A percentile compares a stretch with the other conserved stretches of the same genome.
Conservation (phyloP, 2,113 vertebrate genomes). For the Lamprologus ornatipinnis region DNA sequence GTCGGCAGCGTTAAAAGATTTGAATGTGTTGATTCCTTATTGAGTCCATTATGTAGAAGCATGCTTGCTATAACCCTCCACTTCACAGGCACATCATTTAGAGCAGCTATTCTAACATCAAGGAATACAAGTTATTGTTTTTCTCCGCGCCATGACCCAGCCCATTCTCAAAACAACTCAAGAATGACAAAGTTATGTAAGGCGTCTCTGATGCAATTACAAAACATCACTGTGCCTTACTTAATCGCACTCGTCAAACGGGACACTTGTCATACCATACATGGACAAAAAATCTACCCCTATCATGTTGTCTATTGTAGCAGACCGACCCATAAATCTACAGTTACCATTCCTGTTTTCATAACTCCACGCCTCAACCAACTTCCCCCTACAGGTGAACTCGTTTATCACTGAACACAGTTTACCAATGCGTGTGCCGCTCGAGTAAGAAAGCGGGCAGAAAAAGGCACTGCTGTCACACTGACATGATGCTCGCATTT, state of each 20-base stretch:
- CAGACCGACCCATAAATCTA: background rate
- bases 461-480: background rate
- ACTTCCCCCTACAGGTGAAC: background rate
- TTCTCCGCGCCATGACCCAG: background rate
- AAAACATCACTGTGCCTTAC: background rate
- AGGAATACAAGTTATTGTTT: background rate
- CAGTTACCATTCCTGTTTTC: conserved; percentile 1
- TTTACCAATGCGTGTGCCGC: background rate
- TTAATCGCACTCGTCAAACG: background rate
- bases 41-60: background rate
- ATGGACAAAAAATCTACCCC: background rate
- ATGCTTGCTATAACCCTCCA: background rate
- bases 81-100: background rate
- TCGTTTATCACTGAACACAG: background rate
- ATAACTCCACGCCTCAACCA: background rate
- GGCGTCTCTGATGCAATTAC: background rate
- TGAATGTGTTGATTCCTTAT: background rate
- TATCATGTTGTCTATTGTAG: background rate
- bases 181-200: background rate
- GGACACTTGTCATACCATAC: background rate
- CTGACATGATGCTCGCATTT: background rate
- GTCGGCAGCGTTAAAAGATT: background rate
- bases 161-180: background rate
- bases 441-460: background rate
- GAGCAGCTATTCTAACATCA: background rate